Base-by-base conservation (phyloP, 1,140 invertebrate genomes). In the Microplitis mediator region DNA sequence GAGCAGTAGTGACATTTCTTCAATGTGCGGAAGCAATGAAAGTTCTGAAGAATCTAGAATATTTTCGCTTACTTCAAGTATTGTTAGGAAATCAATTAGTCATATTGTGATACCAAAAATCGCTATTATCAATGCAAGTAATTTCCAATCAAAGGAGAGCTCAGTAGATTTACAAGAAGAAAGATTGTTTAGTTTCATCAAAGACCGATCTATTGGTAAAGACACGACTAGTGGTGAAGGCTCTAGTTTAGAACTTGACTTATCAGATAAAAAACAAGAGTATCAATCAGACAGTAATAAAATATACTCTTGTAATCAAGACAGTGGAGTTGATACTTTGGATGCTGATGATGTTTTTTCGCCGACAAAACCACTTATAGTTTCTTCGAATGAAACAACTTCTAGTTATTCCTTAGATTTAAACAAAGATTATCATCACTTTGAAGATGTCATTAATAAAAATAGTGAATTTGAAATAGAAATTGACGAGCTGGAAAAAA, bases 111-210 rank as follows among this genome's bases (percentile, higher is more conserved):
- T 87, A 35, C 86, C 86, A 0, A 78, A 75, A 14, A 87, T 87
- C 61, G 82, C 85, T 0, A 87, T 87, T 39, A 87, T 87, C 66
- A 86, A 86, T 34, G 79, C 86, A 0, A 87, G 85, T 36, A 86
- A 85, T 54, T 84, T 86, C 23, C 84, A 81, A 32, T 87, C 85
- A 0, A 84, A 86, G 50, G 84, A 83, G 13, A 86, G 85, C 58
- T 87, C 85, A 0, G 80, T 85, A 1, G 79, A 85, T 61, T 56
- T 82, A 0, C 77, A 82, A 36, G 84, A 86, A 0, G 83, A 85
- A 4, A 74, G 78, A 32, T 39, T 72, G 4, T 32, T 16, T 62
- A 74, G 11, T 77, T 75, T 35, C 73, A 72, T 60, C 79, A 76
- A 51, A 75, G 76, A 36, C 76, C 72, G 13, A n/a, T 66, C 62